A percentile compares a stretch with the other conserved stretches of the same genome.
Conservation (phyloP, 1,140 invertebrate species). For the Eurytemora carolleeae region DNA sequence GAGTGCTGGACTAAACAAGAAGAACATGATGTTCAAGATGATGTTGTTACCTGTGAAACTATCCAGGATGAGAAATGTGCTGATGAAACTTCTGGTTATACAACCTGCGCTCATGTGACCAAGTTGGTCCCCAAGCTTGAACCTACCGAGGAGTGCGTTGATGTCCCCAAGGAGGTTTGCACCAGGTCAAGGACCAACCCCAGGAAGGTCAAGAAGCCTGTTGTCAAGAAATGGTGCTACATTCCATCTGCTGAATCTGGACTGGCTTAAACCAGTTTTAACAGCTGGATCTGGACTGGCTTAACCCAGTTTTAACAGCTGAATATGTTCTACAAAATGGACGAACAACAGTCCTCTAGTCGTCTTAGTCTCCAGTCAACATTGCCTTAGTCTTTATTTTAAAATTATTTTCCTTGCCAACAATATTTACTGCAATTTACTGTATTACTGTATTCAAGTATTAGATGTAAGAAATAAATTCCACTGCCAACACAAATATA, state of each 20-base stretch:
- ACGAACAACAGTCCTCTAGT: no score
- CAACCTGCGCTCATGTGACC: conserved; percentile 9
- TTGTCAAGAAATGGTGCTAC: conserved; percentile 15
- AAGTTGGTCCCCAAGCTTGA: conserved; percentile 10
- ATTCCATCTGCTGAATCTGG: conserved; percentile 9
- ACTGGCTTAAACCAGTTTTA: not conserved
- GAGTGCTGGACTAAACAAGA: conserved; percentile 11
- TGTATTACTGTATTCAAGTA: no score
- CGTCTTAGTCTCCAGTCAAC: no score
- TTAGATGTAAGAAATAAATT: no score
- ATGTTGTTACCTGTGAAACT: conserved; percentile 11
- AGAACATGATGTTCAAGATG: conserved; percentile 14
- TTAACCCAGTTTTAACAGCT: no score
- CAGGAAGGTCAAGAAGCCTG: no score
- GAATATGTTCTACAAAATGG: no score
- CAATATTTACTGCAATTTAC: no score
- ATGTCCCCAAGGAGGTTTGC: conserved; percentile 9
- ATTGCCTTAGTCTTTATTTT: no score
- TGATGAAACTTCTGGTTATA: conserved; percentile 12
- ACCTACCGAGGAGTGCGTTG: conserved; percentile 5
- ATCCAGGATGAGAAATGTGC: conserved; percentile 14
- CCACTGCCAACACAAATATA: no score
- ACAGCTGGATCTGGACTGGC: no score
- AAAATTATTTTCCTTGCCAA: no score
- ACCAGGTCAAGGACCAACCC: conserved; percentile 9